A percentile compares a stretch with the other conserved stretches of the same genome.
Conservation (phyloP, 2,888 invertebrate species). For the Zootermopsis nevadensis region DNA sequence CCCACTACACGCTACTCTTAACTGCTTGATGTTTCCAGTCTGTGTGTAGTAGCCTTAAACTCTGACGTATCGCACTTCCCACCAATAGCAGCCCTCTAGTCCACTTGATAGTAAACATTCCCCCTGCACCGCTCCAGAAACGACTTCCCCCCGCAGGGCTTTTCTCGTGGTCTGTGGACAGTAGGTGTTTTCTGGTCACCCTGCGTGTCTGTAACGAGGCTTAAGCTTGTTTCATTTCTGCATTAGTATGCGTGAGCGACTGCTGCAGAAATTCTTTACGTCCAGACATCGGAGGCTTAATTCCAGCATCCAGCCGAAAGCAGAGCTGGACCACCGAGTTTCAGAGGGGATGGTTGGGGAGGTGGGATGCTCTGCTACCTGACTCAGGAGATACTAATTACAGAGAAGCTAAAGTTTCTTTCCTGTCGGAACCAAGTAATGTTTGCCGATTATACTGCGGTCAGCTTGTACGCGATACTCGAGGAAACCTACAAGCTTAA, state of each 20-base stretch:
- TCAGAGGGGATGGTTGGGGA: neutral
- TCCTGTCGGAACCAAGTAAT: neutral
- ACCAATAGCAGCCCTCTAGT: too few species aligned
- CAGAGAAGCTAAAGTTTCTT: neutral
- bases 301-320: neutral
- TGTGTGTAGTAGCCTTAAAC: too few species aligned
- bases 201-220: too few species aligned
- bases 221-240: neutral
- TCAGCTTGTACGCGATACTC: neutral
- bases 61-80: too few species aligned
- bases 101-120: too few species aligned
- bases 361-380: neutral
- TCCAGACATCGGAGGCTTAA: neutral
- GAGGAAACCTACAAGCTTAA: neutral
- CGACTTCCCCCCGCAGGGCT: too few species aligned
- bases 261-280: neutral
- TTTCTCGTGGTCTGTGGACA: too few species aligned
- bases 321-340: neutral
- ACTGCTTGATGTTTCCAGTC: too few species aligned
- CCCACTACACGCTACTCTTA: too few species aligned
- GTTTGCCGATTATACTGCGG: neutral
- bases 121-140: too few species aligned
- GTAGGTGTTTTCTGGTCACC: too few species aligned
- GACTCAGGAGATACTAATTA: constrained; percentile 10
- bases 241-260: constrained; percentile 10